Percentiles rank a stretch among this genome's conserved stretches.
These are phyloP conservation scores for Synanthedon andrenaeformis DNA, from an alignment of 2,888 invertebrate genomes.

Conservation along the genomic window DNA sequence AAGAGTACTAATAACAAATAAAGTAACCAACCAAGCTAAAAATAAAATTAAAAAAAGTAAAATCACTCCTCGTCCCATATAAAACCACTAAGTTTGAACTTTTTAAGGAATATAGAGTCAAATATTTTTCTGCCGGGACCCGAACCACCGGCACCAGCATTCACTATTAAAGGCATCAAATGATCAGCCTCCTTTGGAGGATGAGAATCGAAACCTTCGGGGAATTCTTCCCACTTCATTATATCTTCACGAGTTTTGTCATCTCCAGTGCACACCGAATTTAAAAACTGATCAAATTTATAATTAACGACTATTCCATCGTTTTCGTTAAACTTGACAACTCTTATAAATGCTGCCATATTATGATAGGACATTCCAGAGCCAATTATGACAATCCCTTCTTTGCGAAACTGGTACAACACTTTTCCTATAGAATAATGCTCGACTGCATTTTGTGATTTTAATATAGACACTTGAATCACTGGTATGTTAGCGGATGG, in stretches of 20 bases:
- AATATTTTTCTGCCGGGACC: conserved; percentile 21
- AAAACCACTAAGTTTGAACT: conserved; percentile 27
- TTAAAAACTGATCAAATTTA: conserved; percentile 18
- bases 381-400: conserved; percentile 28
- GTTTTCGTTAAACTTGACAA: conserved; percentile 1
- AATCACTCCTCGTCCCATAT: conserved; percentile 18
- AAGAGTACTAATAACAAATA: too few species aligned
- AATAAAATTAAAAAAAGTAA: too few species aligned
- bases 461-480: conserved; percentile 29
- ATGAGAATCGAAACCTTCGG: conserved; percentile 20
- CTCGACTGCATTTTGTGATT: conserved; percentile 22
- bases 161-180: conserved; percentile 33
- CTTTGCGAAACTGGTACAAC: conserved; percentile 24
- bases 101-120: conserved; percentile 15
- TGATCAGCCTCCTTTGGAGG: conserved; percentile 28
- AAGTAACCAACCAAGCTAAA: too few species aligned
- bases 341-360: conserved; percentile 16
- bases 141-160: conserved; percentile 24
- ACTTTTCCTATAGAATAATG: conserved; percentile 29
- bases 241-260: conserved; percentile 10
- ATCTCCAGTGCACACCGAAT: conserved; percentile 15
- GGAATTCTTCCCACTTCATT: conserved; percentile 18
- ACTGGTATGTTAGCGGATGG: conserved; percentile 32
- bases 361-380: conserved; percentile 34
- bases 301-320: conserved; percentile 14